Conservation (phyloP, 2,113 vertebrate species). For the Podilymbus podiceps region DNA sequence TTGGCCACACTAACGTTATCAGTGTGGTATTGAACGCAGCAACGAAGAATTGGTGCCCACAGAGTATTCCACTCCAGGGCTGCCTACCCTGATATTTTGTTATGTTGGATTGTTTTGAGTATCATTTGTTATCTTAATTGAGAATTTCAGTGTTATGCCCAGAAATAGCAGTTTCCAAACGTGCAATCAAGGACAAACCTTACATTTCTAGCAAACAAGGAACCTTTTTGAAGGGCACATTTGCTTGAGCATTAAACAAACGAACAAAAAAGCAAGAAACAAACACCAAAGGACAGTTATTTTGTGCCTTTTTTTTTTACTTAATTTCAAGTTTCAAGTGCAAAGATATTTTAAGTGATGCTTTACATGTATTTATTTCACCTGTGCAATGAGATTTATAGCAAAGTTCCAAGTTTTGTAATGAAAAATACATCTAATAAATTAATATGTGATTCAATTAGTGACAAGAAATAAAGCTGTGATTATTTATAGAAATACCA, state of each 20-base stretch:
- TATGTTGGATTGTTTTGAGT: background rate
- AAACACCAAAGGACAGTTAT: background rate
- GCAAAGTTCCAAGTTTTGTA: background rate
- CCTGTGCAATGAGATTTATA: background rate
- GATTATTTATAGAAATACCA: conserved; percentile 15
- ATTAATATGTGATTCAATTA: background rate
- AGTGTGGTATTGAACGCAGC: background rate
- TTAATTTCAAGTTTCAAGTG: background rate
- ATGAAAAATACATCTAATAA: background rate
- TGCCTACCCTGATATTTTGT: background rate
- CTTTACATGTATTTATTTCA: background rate
- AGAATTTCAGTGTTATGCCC: background rate
- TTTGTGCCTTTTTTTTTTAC: background rate
- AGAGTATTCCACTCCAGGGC: background rate
- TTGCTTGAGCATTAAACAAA: conserved; percentile 20
- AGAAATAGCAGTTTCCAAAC: background rate
- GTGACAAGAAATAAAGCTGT: background rate
- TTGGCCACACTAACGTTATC: background rate
- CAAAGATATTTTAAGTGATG: background rate
- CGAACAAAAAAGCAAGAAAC: background rate
- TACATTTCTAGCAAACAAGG: background rate
- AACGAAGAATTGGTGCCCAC: background rate
- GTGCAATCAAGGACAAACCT: conserved; percentile 38
- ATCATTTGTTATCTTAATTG: background rate
- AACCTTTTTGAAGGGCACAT: conserved; percentile 27